A percentile compares a stretch with the other conserved stretches of the same genome.
Conservation (phyloP, 2,113 vertebrate genomes). For the Protobothrops mucrosquamatus region DNA sequence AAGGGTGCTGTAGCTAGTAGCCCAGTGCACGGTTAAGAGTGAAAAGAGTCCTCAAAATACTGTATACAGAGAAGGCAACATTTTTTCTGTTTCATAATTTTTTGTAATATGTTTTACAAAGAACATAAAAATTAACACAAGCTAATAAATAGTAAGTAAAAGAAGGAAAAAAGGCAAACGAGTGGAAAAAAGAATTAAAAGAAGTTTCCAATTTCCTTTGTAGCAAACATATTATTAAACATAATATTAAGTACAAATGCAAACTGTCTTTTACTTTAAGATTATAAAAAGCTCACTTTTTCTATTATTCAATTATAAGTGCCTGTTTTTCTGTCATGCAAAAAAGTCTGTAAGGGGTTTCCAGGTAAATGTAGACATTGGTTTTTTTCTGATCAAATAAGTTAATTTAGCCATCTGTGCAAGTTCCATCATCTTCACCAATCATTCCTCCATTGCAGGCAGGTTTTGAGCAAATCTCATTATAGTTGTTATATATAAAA, state of each 20-base stretch:
- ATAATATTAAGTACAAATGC: background rate
- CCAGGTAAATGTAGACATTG: background rate
- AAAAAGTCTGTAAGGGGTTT: background rate
- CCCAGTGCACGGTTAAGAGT: background rate
- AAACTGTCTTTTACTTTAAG: background rate
- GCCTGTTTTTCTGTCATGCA: background rate
- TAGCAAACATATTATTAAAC: background rate
- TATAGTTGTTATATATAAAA: background rate
- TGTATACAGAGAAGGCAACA: background rate
- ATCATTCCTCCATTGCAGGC: background rate
- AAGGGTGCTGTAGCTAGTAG: background rate
- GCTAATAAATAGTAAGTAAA: background rate
- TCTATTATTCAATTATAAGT: background rate
- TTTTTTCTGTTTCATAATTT: background rate
- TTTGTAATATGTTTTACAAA: background rate
- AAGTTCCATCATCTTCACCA: background rate
- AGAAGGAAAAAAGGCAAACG: background rate
- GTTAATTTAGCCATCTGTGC: background rate
- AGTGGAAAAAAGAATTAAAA: background rate
- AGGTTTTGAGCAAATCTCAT: background rate
- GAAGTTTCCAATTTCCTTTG: background rate
- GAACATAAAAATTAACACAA: background rate
- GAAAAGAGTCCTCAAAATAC: background rate
- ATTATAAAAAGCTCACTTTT: background rate
- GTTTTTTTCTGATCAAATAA: background rate